A percentile compares a stretch with the other conserved stretches of the same genome.
Conservation (phyloP, 2,888 invertebrate genomes). For the Melieria crassipennis region DNA sequence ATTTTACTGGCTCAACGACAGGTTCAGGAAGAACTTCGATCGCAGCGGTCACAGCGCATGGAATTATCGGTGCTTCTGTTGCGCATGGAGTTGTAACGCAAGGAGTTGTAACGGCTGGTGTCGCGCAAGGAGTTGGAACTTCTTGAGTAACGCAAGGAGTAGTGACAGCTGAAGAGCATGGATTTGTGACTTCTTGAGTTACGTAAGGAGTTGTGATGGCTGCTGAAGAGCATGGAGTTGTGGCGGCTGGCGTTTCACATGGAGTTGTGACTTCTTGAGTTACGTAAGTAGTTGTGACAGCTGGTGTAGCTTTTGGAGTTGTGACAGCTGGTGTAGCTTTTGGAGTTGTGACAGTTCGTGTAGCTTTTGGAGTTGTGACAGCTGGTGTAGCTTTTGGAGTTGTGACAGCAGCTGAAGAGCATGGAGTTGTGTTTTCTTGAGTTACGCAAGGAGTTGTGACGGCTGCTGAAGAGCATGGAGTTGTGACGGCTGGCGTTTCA, state of each 20-base stretch:
- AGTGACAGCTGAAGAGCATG: background rate
- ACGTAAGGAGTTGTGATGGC: background rate
- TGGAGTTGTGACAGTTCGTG: background rate
- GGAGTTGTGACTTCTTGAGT: too few species aligned
- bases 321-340: constrained; percentile 15
- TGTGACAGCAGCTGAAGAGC: too few species aligned
- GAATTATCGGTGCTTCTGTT: background rate
- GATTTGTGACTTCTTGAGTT: too few species aligned
- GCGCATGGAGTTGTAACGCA: background rate
- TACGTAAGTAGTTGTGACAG: background rate
- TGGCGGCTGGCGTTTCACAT: too few species aligned
- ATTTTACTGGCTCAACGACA: background rate
- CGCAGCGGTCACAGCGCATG: background rate
- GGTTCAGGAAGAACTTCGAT: constrained; percentile 16
- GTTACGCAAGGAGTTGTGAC: background rate
- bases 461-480: constrained; percentile 20
- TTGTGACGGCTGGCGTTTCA: background rate
- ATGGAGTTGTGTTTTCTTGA: too few species aligned
- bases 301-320: background rate
- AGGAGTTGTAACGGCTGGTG: background rate
- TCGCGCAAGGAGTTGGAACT: background rate
- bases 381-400: constrained; percentile 29
- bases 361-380: background rate
- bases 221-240: too few species aligned
- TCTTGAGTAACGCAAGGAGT: background rate